phyloP scores from a whole-genome alignment of 2,113 vertebrate genomes.

The Aldabrachelys gigantea region DNA sequence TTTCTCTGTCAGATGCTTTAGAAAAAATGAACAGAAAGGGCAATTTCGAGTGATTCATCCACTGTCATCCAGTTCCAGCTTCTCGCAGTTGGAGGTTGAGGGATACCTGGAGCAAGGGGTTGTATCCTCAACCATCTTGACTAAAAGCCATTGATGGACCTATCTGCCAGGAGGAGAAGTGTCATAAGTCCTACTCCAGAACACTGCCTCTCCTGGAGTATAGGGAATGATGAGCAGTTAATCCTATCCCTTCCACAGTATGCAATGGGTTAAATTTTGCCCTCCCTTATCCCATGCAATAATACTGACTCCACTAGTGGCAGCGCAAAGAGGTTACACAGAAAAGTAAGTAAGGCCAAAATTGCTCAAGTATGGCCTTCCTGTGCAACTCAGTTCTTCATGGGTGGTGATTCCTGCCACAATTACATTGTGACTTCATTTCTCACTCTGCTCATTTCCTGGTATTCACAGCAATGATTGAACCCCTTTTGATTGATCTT shows the following conservation, averaged over 20 bases:
- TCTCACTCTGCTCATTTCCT: background rate
- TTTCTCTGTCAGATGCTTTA: background rate
- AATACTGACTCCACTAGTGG: background rate
- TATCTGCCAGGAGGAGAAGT: background rate
- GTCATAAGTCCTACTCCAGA: background rate
- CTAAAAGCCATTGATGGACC: background rate
- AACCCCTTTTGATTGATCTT: slow-evolving; percentile 20
- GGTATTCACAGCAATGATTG: slow-evolving; percentile 18
- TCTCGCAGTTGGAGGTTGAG: background rate
- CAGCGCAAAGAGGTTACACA: background rate
- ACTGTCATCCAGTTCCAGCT: background rate
- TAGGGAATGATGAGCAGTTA: background rate
- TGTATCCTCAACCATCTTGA: background rate
- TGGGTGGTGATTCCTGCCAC: background rate
- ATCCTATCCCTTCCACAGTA: background rate
- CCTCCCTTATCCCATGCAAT: background rate
- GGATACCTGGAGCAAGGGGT: background rate
- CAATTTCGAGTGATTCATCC: background rate
- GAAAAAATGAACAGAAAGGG: background rate
- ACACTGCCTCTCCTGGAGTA: background rate
- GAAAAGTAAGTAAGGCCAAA: background rate
- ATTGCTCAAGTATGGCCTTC: background rate
- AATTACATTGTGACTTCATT: background rate
- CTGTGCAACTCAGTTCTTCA: background rate
- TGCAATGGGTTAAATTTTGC: background rate